Conservation (phyloP, 2,113 vertebrate genomes). For the Catagonus wagneri region DNA sequence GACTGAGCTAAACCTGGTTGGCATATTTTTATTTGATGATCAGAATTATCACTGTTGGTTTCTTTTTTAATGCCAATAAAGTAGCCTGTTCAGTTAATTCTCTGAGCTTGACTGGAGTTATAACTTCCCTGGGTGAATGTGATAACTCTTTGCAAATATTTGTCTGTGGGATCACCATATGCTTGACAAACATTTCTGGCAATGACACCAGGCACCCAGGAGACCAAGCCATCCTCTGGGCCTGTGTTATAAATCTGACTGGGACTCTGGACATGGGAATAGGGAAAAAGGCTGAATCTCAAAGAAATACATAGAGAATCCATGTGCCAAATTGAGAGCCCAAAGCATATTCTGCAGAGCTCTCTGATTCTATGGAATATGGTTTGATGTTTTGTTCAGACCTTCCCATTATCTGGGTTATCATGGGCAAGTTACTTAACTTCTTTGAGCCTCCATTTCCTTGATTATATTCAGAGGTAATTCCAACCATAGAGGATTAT, state of each 20-base stretch:
- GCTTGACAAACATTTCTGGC: conserved; percentile 45
- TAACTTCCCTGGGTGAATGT: conserved; percentile 53
- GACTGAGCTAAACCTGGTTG: neutral
- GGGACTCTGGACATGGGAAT: neutral
- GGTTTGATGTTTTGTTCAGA: neutral
- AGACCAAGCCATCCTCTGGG: neutral
- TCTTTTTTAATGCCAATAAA: conserved; percentile 51
- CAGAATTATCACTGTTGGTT: conserved; percentile 55
- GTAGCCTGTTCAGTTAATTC: conserved; percentile 45
- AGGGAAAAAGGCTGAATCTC: neutral
- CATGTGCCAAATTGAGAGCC: neutral
- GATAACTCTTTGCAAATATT: conserved; percentile 74
- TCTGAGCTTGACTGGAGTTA: conserved; percentile 18
- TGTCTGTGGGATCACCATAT: conserved; percentile 60
- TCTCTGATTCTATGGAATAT: neutral
- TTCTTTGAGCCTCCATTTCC: neutral
- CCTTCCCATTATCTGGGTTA: neutral
- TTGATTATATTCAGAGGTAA: neutral
- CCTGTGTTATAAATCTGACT: neutral
- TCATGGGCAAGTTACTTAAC: neutral
- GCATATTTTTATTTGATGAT: conserved; percentile 62
- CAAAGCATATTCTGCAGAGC: accelerated
- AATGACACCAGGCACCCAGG: neutral
- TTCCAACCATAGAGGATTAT: neutral
- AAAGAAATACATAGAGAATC: neutral